phyloP scores from a whole-genome alignment of 2,113 vertebrate genomes.

The Pelvicachromis taeniatus region DNA sequence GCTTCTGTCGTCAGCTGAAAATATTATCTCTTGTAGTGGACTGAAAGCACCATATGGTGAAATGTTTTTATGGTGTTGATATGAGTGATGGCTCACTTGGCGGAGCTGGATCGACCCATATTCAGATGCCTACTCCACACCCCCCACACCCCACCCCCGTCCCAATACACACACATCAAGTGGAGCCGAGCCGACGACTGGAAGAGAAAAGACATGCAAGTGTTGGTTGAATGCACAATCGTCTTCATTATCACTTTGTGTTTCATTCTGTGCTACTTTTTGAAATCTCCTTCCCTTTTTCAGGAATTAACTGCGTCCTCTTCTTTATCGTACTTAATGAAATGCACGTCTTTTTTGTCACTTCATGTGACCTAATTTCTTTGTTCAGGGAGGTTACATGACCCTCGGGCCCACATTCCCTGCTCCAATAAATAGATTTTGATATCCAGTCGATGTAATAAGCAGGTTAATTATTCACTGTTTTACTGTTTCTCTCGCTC shows the following conservation, averaged over 20 bases:
- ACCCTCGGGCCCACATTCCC: slow-evolving; percentile 69
- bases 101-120: slow-evolving; percentile 69
- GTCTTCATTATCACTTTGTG: neutral
- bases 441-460: slow-evolving; percentile 70
- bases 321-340: slow-evolving; percentile 45
- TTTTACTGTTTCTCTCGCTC: slow-evolving; percentile 41
- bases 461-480: slow-evolving; percentile 73
- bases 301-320: neutral
- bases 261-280: neutral
- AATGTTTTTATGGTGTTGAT: slow-evolving; percentile 67
- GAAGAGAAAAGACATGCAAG: neutral
- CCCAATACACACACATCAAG: slow-evolving; percentile 12
- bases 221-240: slow-evolving; percentile 1
- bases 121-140: slow-evolving; percentile 52
- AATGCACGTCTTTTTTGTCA: slow-evolving; percentile 45
- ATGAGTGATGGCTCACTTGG: slow-evolving; percentile 75
- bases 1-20: slow-evolving; percentile 73
- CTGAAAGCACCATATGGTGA: slow-evolving; percentile 75
- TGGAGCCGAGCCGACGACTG: neutral
- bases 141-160: neutral
- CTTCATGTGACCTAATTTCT: slow-evolving; percentile 68
- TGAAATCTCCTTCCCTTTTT: neutral
- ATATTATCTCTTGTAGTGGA: slow-evolving; percentile 74
- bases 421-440: slow-evolving; percentile 70
- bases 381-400: slow-evolving; percentile 70